Conservation (phyloP, 2,113 vertebrate genomes). For the Podiceps cristatus region DNA sequence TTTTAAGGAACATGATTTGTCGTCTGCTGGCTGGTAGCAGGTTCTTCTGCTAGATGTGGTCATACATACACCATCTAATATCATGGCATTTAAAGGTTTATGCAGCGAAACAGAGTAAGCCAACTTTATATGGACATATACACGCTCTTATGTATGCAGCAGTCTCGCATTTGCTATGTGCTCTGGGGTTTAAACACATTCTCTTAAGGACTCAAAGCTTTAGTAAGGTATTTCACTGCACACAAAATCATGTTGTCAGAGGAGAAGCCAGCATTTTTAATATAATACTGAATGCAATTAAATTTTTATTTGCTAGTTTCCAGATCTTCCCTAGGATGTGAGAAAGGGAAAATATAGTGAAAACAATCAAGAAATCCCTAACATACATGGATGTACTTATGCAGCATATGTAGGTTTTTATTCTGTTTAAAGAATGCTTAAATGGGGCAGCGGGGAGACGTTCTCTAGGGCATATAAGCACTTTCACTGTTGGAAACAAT, state of each 20-base stretch:
- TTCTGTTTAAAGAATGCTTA: not conserved
- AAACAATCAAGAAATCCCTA: not conserved
- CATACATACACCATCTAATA: not conserved
- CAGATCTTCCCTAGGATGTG: not conserved
- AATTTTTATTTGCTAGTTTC: not conserved
- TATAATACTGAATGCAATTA: not conserved
- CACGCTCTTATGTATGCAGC: not conserved
- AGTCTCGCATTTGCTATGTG: not conserved
- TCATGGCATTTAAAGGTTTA: not conserved
- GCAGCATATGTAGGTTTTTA: not conserved
- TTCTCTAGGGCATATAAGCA: not conserved
- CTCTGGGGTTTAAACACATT: not conserved
- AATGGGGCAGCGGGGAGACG: not conserved
- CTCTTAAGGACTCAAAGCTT: not conserved
- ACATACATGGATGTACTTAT: not conserved
- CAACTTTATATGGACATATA: not conserved
- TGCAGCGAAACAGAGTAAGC: not conserved
- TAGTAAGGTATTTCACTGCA: not conserved
- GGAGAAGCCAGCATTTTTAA: not conserved
- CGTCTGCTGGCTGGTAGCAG: not conserved
- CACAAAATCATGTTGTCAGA: not conserved
- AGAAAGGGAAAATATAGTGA: not conserved
- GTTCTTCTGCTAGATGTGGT: not conserved
- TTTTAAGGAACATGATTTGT: not conserved
- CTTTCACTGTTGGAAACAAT: not conserved